A percentile compares a stretch with the other conserved stretches of the same genome.
These are phyloP conservation scores for Hucho hucho DNA, from an alignment of 2,113 vertebrate genomes.

Conservation along the genomic window DNA sequence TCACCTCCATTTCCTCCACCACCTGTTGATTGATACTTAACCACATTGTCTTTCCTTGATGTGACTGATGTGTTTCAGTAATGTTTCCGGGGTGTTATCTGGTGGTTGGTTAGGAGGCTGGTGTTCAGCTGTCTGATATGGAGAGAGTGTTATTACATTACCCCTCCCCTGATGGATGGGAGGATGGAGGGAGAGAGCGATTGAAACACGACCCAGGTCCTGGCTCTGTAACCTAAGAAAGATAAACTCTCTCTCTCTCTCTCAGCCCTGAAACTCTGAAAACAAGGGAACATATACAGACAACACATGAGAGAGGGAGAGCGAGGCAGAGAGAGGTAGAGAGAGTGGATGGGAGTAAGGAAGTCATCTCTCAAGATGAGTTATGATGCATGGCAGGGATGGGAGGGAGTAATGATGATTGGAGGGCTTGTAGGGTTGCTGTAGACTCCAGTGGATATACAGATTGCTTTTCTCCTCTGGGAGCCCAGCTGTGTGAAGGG, in stretches of 20 bases:
- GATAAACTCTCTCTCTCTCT: background rate
- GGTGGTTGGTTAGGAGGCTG: too few species aligned
- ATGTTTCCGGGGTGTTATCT: too few species aligned
- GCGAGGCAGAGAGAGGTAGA: background rate
- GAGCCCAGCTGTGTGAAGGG: background rate
- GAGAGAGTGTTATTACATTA: too few species aligned
- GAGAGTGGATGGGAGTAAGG: background rate
- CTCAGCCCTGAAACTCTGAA: too few species aligned
- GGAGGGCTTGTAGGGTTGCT: background rate
- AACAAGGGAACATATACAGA: too few species aligned
- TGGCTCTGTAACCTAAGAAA: slow-evolving; percentile 7
- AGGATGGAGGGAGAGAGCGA: background rate
- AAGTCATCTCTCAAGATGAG: slow-evolving; percentile 9
- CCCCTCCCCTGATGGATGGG: background rate
- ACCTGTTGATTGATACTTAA: too few species aligned
- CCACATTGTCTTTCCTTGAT: too few species aligned
- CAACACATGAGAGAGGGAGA: background rate
- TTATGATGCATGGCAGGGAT: background rate
- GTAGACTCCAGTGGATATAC: background rate
- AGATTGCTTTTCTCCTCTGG: background rate
- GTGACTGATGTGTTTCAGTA: too few species aligned
- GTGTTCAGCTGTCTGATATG: too few species aligned
- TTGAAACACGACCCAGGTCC: background rate
- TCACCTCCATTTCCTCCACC: too few species aligned
- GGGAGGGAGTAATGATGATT: background rate